Conservation (phyloP, 1,140 invertebrate species). For the Orius insidiosus region DNA sequence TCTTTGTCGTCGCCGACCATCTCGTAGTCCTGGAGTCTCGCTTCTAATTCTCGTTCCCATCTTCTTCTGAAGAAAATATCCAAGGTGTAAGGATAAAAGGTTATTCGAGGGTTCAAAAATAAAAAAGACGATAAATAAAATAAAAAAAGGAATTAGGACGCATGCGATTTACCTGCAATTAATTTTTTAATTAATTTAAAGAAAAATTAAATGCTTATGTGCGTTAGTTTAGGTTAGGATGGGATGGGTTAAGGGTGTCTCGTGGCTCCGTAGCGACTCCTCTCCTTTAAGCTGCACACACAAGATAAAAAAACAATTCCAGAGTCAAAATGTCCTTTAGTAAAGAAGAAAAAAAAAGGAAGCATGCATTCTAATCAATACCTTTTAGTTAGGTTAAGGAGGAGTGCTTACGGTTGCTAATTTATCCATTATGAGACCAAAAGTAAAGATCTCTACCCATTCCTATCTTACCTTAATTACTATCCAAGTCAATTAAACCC, state of each 20-base stretch:
- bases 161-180: too few relatives aligned
- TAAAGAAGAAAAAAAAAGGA: constrained; percentile 4
- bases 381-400: too few relatives aligned
- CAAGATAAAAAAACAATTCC: not conserved
- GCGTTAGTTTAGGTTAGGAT: not conserved
- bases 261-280: not conserved
- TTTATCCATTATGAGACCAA: too few relatives aligned
- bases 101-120: not conserved
- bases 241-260: not conserved
- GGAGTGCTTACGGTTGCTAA: too few relatives aligned
- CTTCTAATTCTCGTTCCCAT: constrained; percentile 87
- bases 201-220: constrained; percentile 3
- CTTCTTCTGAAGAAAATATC: constrained; percentile 43
- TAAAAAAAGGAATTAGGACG: not conserved
- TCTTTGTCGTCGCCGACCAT: constrained; percentile 37
- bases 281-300: constrained; percentile 8
- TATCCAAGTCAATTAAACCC: too few relatives aligned
- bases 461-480: too few relatives aligned
- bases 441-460: too few relatives aligned
- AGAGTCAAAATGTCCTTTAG: too few relatives aligned
- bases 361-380: constrained; percentile 3
- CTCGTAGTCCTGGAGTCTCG: constrained; percentile 82
- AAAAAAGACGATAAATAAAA: constrained; percentile 12
- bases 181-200: not conserved
- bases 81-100: constrained; percentile 2